phyloP scores from a whole-genome alignment of 2,113 vertebrate genomes.

The Hemicordylus capensis region DNA sequence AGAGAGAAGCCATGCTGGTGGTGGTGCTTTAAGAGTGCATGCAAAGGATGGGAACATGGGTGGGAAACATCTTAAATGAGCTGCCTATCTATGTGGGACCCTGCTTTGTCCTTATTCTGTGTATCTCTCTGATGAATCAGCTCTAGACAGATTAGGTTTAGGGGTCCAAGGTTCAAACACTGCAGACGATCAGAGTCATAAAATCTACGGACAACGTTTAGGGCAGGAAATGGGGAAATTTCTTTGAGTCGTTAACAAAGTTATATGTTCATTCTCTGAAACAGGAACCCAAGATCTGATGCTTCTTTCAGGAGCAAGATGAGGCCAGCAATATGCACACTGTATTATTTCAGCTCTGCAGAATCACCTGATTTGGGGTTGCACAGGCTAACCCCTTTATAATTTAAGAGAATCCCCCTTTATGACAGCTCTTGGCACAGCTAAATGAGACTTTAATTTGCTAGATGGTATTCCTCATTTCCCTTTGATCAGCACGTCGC shows the following conservation, averaged over 20 bases:
- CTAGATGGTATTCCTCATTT: constrained; percentile 35
- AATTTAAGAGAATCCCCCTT: constrained; percentile 33
- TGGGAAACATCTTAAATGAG: too few species aligned
- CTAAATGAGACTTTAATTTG: constrained; percentile 66
- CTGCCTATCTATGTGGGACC: too few species aligned
- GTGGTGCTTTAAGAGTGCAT: too few species aligned
- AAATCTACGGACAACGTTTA: background rate
- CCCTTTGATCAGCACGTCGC: constrained; percentile 55
- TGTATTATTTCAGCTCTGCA: background rate
- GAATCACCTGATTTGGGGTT: constrained; percentile 39
- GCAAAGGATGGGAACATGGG: too few species aligned
- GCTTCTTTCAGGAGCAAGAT: background rate
- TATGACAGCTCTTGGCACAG: constrained; percentile 50
- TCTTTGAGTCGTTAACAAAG: fast-evolving
- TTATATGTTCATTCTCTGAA: background rate
- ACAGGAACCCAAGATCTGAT: too few species aligned
- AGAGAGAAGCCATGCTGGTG: too few species aligned
- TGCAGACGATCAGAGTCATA: background rate
- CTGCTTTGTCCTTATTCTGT: too few species aligned
- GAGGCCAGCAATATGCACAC: fast-evolving
- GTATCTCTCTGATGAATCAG: too few species aligned
- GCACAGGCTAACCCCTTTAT: constrained; percentile 34
- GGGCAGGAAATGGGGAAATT: background rate
- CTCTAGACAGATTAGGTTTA: too few species aligned
- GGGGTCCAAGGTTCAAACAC: too few species aligned